phyloP scores from a whole-genome alignment of 2,888 invertebrate genomes.

The Meliscaeva auricollis region DNA sequence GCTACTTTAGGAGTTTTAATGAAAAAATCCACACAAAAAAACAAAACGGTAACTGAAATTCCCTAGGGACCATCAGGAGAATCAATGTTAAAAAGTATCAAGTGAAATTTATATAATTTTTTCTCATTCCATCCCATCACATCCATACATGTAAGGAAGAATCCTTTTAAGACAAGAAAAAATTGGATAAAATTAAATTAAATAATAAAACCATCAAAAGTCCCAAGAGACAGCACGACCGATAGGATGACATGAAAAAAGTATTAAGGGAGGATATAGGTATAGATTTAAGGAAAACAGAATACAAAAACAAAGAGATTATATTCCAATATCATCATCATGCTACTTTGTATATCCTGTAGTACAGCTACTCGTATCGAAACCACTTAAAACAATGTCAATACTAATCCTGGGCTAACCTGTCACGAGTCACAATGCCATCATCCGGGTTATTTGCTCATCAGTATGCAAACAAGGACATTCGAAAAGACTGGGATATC shows the following conservation, averaged over 20 bases:
- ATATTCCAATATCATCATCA: conserved; percentile 43
- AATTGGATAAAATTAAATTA: conserved; percentile 65
- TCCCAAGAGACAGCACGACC: conserved; percentile 30
- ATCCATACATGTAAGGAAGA: conserved; percentile 6
- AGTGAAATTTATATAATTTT: conserved; percentile 36
- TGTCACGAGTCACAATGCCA: conserved; percentile 30
- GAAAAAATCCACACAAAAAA: conserved; percentile 22
- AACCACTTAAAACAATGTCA: conserved; percentile 69
- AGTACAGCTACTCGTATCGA: neutral
- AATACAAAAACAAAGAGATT: conserved; percentile 13
- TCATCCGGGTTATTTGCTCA: conserved; percentile 23
- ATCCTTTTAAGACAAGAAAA: conserved; percentile 37
- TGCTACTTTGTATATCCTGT: conserved; percentile 12
- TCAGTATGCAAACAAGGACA: conserved; percentile 70
- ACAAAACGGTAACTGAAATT: conserved; percentile 15
- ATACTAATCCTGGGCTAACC: conserved; percentile 52
- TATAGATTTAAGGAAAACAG: neutral
- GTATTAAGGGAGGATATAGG: conserved; percentile 38
- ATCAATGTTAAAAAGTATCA: conserved; percentile 49
- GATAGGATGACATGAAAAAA: conserved; percentile 48
- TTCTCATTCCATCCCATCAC: neutral
- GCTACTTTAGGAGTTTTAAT: conserved; percentile 24
- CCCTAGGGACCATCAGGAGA: conserved; percentile 41
- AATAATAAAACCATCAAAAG: conserved; percentile 53
- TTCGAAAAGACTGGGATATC: conserved; percentile 7